Evolutionary conservation across 2,888 invertebrate genomes (phyloP), one percentile per base, ranked within the genome.

Genomic region (Monochamus alternatus): DNA sequence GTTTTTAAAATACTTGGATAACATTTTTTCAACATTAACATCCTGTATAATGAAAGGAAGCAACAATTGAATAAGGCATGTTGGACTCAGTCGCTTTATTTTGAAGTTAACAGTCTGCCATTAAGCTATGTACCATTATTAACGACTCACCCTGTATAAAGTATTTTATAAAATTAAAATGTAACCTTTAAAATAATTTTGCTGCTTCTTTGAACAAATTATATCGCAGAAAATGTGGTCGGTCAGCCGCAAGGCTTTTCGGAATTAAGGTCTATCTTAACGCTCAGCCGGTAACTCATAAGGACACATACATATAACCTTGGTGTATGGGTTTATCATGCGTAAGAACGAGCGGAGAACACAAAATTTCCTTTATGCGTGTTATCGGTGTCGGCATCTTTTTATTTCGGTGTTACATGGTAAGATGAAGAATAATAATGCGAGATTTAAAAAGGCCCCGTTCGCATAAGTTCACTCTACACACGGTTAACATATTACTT

Each of bases 351-450:
- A 31, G 47, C 44, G 44, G 58, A 31, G 69, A 69, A 69, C 30
- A 65, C 65, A 69, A 69, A 68, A 55, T 58, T 59, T 59, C 31
- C 31, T 69, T n/a, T 69, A 8, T 69, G 14, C 22, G 12, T 47
- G 30, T 31, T 69, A 69, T 69, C 69, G 60, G 44, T 60, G 69
- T 47, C 69, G 69, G 69, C 69, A 69, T 69, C 69, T 59, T 69
- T 69, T 60, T 64, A 64, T 43, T 69, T 68, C 68, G 4, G 38
- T 58, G 10, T 32, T 38, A 55, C n/a, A 58, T 14, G 43, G 38
- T 66, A 32, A 43, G 44, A 55, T 55, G 32, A 58, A 68, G 55
- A 43, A 68, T 55, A 58, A 68, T 59, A 59, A 59, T n/a, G 32
- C 32, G 14, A n/a, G 55, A n/a, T 30, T 59, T 55, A 43, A n/a